These are phyloP conservation scores for Lasiurus cinereus DNA, from an alignment of 2,113 vertebrate species.

Conservation along the genomic window DNA sequence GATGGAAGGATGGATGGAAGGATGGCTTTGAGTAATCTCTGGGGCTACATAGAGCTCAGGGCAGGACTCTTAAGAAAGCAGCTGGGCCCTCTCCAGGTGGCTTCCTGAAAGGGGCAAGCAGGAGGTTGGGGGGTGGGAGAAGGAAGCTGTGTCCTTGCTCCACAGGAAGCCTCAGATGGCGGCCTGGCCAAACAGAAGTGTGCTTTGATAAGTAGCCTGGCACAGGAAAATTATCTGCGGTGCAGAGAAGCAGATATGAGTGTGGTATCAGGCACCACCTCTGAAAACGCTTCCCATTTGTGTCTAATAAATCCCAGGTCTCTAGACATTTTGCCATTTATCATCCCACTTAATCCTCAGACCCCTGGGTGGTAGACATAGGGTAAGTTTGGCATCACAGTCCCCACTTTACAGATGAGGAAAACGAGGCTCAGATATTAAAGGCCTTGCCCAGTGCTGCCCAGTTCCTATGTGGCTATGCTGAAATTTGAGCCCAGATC, in stretches of 20 bases:
- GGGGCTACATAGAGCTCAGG: neutral
- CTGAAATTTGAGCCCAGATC: slow-evolving; percentile 3
- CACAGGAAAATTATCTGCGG: neutral
- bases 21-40: neutral
- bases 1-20: neutral
- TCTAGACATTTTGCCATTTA: neutral
- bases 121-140: neutral
- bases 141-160: slow-evolving; percentile 60
- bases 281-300: neutral
- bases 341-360: neutral
- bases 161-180: slow-evolving; percentile 36
- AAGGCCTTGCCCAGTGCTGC: neutral
- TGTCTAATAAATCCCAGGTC: neutral
- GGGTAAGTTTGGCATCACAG: neutral
- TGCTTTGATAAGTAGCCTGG: neutral
- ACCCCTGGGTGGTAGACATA: neutral
- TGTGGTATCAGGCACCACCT: neutral
- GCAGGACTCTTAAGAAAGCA: slow-evolving; percentile 37
- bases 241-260: neutral
- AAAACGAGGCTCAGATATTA: slow-evolving; percentile 24
- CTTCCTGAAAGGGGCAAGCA: slow-evolving; percentile 55
- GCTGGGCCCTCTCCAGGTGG: slow-evolving; percentile 58
- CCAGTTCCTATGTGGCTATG: neutral
- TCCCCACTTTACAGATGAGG: neutral
- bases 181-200: slow-evolving; percentile 44